A percentile compares a stretch with the other conserved stretches of the same genome.
Evolutionary conservation across 2,113 vertebrate genomes (phyloP).

Genomic region (Globicephala melas): DNA sequence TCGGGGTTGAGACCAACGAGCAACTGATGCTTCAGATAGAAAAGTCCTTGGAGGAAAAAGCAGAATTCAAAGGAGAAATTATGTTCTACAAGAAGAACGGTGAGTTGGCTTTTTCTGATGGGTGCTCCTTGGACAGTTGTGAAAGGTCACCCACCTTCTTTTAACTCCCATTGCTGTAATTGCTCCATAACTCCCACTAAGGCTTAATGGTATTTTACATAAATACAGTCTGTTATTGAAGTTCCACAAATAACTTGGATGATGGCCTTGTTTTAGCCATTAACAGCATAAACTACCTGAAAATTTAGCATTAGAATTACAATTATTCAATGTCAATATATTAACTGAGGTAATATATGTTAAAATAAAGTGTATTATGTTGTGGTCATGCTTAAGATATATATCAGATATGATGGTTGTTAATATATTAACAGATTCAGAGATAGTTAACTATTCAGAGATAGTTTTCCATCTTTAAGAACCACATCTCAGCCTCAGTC

Average conservation of each 20-base stretch:
- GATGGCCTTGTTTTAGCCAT: not conserved
- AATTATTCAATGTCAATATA: not conserved
- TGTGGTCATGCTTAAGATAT: not conserved
- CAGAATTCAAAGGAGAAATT: constrained; percentile 97
- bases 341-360: not conserved
- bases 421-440: not conserved
- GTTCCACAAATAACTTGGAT: not conserved
- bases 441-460: not conserved
- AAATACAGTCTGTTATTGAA: not conserved
- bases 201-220: not conserved
- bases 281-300: not conserved
- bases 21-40: constrained; percentile 94
- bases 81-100: constrained; percentile 96
- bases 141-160: not conserved
- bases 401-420: not conserved
- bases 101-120: constrained; percentile 75
- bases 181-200: not conserved
- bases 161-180: not conserved
- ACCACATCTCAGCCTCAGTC: not conserved
- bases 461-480: not conserved
- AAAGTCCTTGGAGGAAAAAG: constrained; percentile 93
- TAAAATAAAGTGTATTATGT: not conserved
- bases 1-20: constrained; percentile 93
- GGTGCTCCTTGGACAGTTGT: not conserved
- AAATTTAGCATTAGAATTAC: constrained; percentile 1